phyloP scores from a whole-genome alignment of 2,797 vertebrate genomes.

The Sardinella longiceps region DNA sequence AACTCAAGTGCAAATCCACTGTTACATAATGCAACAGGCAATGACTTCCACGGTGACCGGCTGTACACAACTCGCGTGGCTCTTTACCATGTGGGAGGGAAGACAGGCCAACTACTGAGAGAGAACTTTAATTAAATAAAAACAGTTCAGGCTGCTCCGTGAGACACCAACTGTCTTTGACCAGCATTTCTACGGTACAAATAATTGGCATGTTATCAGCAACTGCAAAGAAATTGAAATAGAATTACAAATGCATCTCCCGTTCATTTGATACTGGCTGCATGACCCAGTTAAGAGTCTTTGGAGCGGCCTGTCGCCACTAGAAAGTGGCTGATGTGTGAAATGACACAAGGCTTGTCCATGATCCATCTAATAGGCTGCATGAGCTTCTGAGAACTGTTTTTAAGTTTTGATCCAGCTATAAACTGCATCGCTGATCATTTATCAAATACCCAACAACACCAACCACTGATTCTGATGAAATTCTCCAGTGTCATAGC shows the following conservation, averaged over 20 bases:
- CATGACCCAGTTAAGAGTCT: constrained; percentile 10
- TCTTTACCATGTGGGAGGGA: not conserved
- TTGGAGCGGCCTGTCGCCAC: not conserved
- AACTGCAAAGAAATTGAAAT: not conserved
- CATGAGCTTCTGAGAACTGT: not conserved
- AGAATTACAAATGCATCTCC: constrained; percentile 10
- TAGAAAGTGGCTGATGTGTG: not conserved
- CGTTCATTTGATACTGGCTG: not conserved
- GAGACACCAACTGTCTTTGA: not conserved
- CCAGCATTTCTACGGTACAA: not conserved
- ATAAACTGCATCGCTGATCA: not conserved
- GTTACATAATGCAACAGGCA: constrained; percentile 39
- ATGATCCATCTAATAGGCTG: not conserved
- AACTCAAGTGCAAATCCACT: constrained; percentile 33
- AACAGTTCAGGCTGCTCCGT: not conserved
- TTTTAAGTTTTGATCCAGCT: not conserved
- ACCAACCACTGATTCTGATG: not conserved
- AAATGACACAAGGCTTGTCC: not conserved
- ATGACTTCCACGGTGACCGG: constrained; percentile 20
- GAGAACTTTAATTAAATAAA: not conserved
- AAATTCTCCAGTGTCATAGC: not conserved
- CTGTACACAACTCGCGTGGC: not conserved
- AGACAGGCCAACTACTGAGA: not conserved
- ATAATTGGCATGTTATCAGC: not conserved
- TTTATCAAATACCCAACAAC: not conserved